Evolutionary conservation across 1,140 invertebrate genomes (phyloP), one percentile per base, ranked within the genome.

Genomic region (Aleiodes sp.): DNA sequence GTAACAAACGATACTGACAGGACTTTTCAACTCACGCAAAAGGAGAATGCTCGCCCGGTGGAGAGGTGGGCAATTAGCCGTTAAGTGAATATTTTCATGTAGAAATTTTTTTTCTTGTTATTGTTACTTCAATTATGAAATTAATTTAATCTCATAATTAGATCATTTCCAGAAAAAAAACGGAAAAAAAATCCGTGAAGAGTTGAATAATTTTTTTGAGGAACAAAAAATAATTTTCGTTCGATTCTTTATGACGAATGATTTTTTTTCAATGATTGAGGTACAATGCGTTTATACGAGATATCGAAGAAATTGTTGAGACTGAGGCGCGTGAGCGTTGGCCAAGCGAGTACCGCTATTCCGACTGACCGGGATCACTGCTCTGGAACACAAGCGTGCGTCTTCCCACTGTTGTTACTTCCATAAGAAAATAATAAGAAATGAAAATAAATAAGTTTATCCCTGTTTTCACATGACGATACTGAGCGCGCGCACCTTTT

Each of bases 11-110:
- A 81, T 73, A 79, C 72, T 69, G 75, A 76, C 56, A 67, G 16
- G 71, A 71, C 9, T 6, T 59, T 29, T 59, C 4, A 9, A 52
- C 21, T 52, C 46, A 52, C 46, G 12, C 21, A 1, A 24, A n/a
- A 52, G 46, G 72, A 70, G 72, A 71, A 71, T 71, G 70, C 73
- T 81, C 79, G 79, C 76, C 71, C 74, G 66, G 63, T 41, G 75
- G 79, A 85, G 83, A 84, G 78, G 80, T 83, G 82, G 84, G 78
- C 84, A 84, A 86, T 86, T 86, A 84, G 82, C 82, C 82, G 82
- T 83, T 85, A 84, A 75, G 83, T 82, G 75, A 72, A 76, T 74
- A 70, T 71, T 68, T 76, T 56, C 60, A 69, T 60, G 7, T 12
- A 70, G 59, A 56, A 39, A 75, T 39, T 19, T 19, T 46, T 46